Conservation (phyloP, 35 echinoderm and acorn worm species). For the Strongylocentrotus purpuratus region DNA sequence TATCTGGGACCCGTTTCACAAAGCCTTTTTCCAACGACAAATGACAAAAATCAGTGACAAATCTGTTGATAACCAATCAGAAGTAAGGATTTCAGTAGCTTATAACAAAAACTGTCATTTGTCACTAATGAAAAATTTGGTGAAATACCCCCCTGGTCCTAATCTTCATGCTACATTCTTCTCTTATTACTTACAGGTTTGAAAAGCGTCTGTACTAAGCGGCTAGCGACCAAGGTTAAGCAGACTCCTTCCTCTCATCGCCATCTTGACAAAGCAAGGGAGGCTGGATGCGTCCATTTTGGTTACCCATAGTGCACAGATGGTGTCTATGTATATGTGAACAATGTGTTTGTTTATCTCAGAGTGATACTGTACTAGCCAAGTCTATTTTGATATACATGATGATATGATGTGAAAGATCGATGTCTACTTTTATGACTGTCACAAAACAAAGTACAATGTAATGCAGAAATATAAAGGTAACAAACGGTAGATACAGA, state of each 20-base stretch:
- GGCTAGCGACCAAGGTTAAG: neutral
- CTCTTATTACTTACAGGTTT: conserved; percentile 12
- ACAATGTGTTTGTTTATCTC: conserved; percentile 17
- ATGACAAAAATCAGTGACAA: no score
- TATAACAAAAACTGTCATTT: no score
- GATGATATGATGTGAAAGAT: neutral
- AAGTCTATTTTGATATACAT: neutral
- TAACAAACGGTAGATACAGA: neutral
- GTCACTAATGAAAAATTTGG: no score
- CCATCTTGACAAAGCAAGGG: neutral
- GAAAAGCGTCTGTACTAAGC: conserved; percentile 50
- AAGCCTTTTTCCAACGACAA: no score
- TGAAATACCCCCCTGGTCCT: no score
- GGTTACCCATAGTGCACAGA: neutral
- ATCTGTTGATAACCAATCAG: no score
- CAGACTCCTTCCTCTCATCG: neutral
- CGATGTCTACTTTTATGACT: neutral
- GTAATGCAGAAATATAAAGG: neutral
- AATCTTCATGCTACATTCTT: no score
- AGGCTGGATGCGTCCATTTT: neutral
- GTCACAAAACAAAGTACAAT: neutral
- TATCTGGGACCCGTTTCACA: no score
- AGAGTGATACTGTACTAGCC: neutral
- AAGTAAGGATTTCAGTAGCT: no score
- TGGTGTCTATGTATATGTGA: neutral